These are phyloP conservation scores for Vandiemenella viatica DNA, from an alignment of 2,888 invertebrate species.

Conservation along the genomic window DNA sequence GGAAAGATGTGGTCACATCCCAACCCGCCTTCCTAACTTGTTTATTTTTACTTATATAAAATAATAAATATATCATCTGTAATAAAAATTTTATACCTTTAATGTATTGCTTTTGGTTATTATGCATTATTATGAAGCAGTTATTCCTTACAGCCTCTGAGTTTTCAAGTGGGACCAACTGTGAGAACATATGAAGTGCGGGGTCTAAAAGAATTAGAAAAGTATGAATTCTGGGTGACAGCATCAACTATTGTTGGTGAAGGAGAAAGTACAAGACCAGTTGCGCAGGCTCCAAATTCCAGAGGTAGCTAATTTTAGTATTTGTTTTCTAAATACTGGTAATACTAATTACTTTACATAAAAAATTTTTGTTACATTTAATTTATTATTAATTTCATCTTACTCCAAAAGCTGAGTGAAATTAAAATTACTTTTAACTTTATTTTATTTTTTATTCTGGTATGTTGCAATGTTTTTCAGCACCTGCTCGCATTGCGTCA, in stretches of 20 bases:
- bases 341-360: neutral
- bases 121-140: too few species aligned
- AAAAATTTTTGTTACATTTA: too few species aligned
- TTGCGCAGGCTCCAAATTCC: slow-evolving; percentile 10
- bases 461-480: slow-evolving; percentile 18
- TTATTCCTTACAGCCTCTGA: slow-evolving; percentile 1
- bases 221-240: slow-evolving; percentile 28
- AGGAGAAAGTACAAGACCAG: slow-evolving; percentile 18
- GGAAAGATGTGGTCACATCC: too few species aligned
- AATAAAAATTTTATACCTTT: too few species aligned
- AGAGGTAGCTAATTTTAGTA: slow-evolving; percentile 6
- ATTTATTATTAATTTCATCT: too few species aligned
- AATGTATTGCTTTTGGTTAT: too few species aligned
- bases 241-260: slow-evolving; percentile 29
- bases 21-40: too few species aligned
- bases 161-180: slow-evolving; percentile 5
- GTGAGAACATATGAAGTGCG: slow-evolving; percentile 14
- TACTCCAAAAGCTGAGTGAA: too few species aligned
- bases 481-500: slow-evolving; percentile 29
- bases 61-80: too few species aligned
- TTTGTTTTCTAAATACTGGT: neutral
- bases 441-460: neutral
- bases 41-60: too few species aligned
- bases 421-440: too few species aligned
- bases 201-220: slow-evolving; percentile 22